A percentile compares a stretch with the other conserved stretches of the same genome.
Conservation (phyloP, 92 coral and sea anemone species). For the Blastomussa wellsi region DNA sequence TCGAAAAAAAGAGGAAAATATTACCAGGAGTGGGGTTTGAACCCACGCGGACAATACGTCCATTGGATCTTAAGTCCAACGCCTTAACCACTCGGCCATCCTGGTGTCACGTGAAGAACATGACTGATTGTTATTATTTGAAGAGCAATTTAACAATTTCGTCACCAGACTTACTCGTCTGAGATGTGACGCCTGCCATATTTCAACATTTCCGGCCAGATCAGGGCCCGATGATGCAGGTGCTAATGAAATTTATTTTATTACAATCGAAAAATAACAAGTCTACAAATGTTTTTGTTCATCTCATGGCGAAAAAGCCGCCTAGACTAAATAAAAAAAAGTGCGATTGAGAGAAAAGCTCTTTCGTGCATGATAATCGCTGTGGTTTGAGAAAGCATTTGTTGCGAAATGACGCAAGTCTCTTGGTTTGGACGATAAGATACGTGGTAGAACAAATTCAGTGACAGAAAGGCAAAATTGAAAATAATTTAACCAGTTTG, state of each 20-base stretch:
- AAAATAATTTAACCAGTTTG: conserved; percentile 1
- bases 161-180: neutral
- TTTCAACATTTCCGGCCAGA: neutral
- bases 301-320: neutral
- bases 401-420: neutral
- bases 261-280: conserved; percentile 1
- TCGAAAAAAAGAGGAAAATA: neutral
- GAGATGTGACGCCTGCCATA: neutral
- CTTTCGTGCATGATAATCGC: neutral
- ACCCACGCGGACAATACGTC: conserved; percentile 95
- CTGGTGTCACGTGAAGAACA: conserved; percentile 65
- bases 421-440: neutral
- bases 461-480: neutral
- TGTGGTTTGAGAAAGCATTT: neutral
- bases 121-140: neutral
- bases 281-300: neutral
- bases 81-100: conserved; percentile 99
- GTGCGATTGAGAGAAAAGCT: neutral
- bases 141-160: neutral
- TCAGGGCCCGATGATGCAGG: neutral
- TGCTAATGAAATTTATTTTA: neutral
- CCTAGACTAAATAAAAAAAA: neutral
- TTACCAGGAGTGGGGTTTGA: conserved; percentile 83
- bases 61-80: conserved; percentile 99
- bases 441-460: conserved; percentile 9